Percentiles rank a stretch among this genome's conserved stretches.
These are phyloP conservation scores for Steinernema carpocapsae DNA, from an alignment of 2,888 invertebrate species.

Conservation along the genomic window DNA sequence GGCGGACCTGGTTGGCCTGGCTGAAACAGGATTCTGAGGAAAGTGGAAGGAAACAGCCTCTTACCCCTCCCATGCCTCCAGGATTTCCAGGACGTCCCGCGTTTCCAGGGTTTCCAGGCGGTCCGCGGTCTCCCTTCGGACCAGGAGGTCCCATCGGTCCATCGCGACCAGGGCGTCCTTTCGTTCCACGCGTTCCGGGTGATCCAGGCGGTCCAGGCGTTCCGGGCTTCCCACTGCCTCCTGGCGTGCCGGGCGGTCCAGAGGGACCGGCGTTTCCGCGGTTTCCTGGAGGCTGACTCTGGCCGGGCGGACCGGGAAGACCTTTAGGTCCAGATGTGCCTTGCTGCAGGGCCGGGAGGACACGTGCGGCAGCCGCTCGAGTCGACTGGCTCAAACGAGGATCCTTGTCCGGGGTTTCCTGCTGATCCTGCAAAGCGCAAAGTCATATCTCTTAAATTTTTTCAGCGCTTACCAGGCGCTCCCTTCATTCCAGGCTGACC, in stretches of 20 bases:
- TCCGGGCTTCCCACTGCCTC: slow-evolving; percentile 12
- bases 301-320: not conserved
- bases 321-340: slow-evolving; percentile 11
- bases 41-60: no score
- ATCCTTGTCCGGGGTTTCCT: not conserved
- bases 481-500: slow-evolving; percentile 8
- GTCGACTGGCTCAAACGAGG: not conserved
- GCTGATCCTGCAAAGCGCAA: not conserved
- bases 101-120: slow-evolving; percentile 19
- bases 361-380: not conserved
- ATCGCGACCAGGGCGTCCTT: slow-evolving; percentile 5
- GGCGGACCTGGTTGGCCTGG: slow-evolving; percentile 21
- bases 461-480: not conserved
- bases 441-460: no score
- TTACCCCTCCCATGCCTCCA: not conserved
- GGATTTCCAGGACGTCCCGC: slow-evolving; percentile 23
- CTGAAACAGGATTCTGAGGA: not conserved
- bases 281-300: not conserved
- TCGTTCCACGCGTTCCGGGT: not conserved
- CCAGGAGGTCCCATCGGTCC: not conserved
- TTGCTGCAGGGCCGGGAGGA: slow-evolving; percentile 5
- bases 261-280: slow-evolving; percentile 1
- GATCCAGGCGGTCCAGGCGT: not conserved
- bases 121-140: slow-evolving; percentile 10
- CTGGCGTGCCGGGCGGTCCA: slow-evolving; percentile 29